Evolutionary conservation across 2,113 vertebrate genomes (phyloP).

Genomic region (Crotalus horridus): DNA sequence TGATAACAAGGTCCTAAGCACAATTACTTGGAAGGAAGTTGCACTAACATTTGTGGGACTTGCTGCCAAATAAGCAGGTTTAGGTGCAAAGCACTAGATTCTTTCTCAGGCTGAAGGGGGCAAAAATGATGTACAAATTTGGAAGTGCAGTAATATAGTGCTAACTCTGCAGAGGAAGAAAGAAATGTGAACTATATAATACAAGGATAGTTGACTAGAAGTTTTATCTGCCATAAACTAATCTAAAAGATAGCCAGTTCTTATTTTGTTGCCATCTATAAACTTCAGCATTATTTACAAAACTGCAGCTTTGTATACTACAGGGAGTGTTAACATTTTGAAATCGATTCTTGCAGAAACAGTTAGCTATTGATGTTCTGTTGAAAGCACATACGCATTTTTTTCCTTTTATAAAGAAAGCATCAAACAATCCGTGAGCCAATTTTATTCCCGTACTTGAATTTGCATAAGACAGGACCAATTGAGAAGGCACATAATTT

Average conservation of each 20-base stretch:
- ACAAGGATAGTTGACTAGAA: neutral
- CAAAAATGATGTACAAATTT: neutral
- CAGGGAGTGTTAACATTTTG: neutral
- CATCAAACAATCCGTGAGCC: neutral
- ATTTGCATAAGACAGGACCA: conserved; percentile 31
- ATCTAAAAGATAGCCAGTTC: neutral
- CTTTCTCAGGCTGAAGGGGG: conserved; percentile 10
- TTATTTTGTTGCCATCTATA: neutral
- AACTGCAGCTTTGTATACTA: neutral
- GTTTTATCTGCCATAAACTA: neutral
- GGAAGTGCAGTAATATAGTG: neutral
- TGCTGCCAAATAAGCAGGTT: neutral
- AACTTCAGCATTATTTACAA: neutral
- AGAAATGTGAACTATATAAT: neutral
- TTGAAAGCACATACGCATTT: conserved; percentile 36
- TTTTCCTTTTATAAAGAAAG: conserved; percentile 3
- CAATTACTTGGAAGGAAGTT: conserved; percentile 9
- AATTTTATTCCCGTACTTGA: conserved; percentile 14
- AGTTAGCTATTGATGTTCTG: neutral
- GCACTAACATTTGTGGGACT: neutral
- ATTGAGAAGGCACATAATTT: conserved; percentile 7
- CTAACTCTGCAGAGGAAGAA: neutral
- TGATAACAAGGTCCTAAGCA: neutral
- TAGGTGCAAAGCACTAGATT: conserved; percentile 24
- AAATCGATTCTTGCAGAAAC: neutral